phyloP scores from a whole-genome alignment of 2,888 invertebrate genomes.

The Ptychoptera contaminata region DNA sequence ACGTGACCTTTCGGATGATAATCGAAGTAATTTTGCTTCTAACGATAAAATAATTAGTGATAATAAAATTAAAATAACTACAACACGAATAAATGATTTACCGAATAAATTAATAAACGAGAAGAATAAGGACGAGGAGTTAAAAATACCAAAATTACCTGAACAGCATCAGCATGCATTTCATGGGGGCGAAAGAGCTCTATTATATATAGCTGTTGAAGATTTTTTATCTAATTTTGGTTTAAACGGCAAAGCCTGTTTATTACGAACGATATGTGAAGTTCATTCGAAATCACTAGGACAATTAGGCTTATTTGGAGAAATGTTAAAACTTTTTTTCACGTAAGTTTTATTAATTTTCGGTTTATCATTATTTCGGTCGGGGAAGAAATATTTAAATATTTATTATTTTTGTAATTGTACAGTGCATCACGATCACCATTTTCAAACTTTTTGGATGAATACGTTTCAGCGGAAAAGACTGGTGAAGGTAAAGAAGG shows the following conservation, averaged over 20 bases:
- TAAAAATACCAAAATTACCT: slow-evolving; percentile 30
- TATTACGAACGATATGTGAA: slow-evolving; percentile 71
- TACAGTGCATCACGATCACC: slow-evolving; percentile 67
- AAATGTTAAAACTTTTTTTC: slow-evolving; percentile 65
- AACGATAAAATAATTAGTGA: slow-evolving; percentile 21
- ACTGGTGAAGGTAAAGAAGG: slow-evolving; percentile 47
- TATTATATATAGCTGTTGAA: slow-evolving; percentile 62
- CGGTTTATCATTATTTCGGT: background rate
- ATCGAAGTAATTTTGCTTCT: slow-evolving; percentile 8
- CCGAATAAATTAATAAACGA: slow-evolving; percentile 22
- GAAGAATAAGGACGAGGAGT: slow-evolving; percentile 25
- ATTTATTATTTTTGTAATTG: background rate
- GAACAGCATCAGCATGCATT: slow-evolving; percentile 37
- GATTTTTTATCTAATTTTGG: slow-evolving; percentile 68
- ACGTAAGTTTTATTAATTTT: slow-evolving; percentile 42
- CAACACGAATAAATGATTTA: slow-evolving; percentile 20
- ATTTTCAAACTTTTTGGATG: slow-evolving; percentile 51
- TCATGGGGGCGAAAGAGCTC: slow-evolving; percentile 70
- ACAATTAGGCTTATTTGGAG: slow-evolving; percentile 67
- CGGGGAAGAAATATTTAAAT: background rate
- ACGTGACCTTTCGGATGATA: slow-evolving; percentile 29
- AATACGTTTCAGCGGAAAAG: slow-evolving; percentile 67
- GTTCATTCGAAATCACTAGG: slow-evolving; percentile 63
- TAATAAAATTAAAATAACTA: slow-evolving; percentile 27
- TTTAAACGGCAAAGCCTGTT: slow-evolving; percentile 65